Evolutionary conservation across 1,140 invertebrate species (phyloP).

Genomic region (Chrysomallon squamiferum): DNA sequence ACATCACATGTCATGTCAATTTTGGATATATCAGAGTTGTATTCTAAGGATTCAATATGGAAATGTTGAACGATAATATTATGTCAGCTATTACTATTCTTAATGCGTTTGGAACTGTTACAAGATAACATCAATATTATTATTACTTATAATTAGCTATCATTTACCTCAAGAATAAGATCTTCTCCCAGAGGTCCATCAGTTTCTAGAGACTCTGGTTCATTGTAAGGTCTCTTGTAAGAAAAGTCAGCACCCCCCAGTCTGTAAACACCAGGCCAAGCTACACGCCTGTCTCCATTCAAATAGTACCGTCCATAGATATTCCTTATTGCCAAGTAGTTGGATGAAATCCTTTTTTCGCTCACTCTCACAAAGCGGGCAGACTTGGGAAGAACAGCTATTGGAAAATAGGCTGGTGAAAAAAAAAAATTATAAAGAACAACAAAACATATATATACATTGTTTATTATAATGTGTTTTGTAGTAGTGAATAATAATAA

Average conservation of each 20-base stretch:
- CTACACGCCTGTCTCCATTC: constrained; percentile 50
- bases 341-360: constrained; percentile 42
- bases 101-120: too few species aligned
- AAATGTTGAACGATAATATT: too few species aligned
- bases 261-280: constrained; percentile 50
- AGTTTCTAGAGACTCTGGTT: constrained; percentile 66
- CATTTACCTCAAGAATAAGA: constrained; percentile 70
- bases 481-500: neutral
- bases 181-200: constrained; percentile 69
- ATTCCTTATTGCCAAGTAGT: constrained; percentile 48
- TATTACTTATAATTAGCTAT: too few species aligned
- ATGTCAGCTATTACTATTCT: too few species aligned
- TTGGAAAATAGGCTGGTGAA: constrained; percentile 45
- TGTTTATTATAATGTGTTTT: too few species aligned
- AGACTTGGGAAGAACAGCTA: constrained; percentile 44
- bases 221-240: constrained; percentile 63
- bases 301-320: constrained; percentile 51
- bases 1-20: too few species aligned
- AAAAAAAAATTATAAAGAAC: neutral
- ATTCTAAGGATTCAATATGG: too few species aligned
- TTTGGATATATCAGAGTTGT: too few species aligned
- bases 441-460: too few species aligned
- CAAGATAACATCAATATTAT: too few species aligned
- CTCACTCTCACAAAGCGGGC: constrained; percentile 37
- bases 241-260: constrained; percentile 62